A percentile compares a stretch with the other conserved stretches of the same genome.
Conservation (phyloP, 2,888 invertebrate genomes). For the Dryadula phaetusa region DNA sequence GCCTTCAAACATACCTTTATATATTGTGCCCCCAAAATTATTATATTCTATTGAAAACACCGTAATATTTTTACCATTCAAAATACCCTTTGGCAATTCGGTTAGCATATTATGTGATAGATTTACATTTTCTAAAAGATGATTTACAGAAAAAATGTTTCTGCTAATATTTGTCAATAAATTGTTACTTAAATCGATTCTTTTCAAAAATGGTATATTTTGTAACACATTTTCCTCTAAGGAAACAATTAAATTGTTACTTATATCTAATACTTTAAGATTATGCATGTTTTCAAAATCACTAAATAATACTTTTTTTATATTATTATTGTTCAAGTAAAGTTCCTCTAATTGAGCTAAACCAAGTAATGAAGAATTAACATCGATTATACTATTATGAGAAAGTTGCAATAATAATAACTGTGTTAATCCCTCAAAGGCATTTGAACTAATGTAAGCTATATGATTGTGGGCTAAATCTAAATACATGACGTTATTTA, state of each 20-base stretch:
- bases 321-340: slow-evolving; percentile 58
- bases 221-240: slow-evolving; percentile 55
- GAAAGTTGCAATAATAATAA: slow-evolving; percentile 59
- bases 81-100: slow-evolving; percentile 56
- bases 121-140: slow-evolving; percentile 52
- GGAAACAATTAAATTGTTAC: slow-evolving; percentile 54
- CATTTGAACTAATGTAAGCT: slow-evolving; percentile 50
- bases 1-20: slow-evolving; percentile 64
- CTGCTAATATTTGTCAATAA: slow-evolving; percentile 52
- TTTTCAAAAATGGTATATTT: slow-evolving; percentile 50
- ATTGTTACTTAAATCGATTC: slow-evolving; percentile 59
- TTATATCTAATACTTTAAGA: slow-evolving; percentile 54
- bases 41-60: slow-evolving; percentile 58
- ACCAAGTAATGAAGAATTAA: slow-evolving; percentile 59
- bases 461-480: slow-evolving; percentile 66
- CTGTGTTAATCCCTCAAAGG: slow-evolving; percentile 63
- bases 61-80: slow-evolving; percentile 57
- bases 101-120: slow-evolving; percentile 62
- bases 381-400: slow-evolving; percentile 57
- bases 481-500: slow-evolving; percentile 54
- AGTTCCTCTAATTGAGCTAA: slow-evolving; percentile 57
- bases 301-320: slow-evolving; percentile 50
- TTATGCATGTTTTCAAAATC: slow-evolving; percentile 57
- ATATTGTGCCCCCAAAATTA: slow-evolving; percentile 56
- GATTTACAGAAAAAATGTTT: slow-evolving; percentile 38